Evolutionary conservation across 2,113 vertebrate species (phyloP).

Genomic region (Gallinago jamesoni): DNA sequence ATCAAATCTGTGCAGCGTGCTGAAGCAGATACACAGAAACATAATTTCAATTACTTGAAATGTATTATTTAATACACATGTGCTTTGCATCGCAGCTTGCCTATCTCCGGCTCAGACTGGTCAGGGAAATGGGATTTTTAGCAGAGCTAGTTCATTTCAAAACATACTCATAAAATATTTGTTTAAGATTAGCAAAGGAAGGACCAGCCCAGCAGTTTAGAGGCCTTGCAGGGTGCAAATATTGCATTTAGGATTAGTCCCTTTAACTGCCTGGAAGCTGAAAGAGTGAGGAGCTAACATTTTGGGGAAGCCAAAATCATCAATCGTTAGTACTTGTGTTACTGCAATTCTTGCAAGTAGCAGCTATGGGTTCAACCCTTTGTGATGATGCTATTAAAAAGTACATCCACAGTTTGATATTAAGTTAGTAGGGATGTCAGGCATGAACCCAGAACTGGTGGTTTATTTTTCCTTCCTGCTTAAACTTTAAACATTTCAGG

Average conservation of each 20-base stretch:
- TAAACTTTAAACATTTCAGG: neutral
- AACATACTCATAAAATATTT: slow-evolving; percentile 33
- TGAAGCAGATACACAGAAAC: slow-evolving; percentile 22
- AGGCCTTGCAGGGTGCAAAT: neutral
- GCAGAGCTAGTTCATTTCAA: slow-evolving; percentile 3
- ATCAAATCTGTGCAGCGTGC: neutral
- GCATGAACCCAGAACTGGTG: neutral
- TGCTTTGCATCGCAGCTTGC: neutral
- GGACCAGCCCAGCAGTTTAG: neutral
- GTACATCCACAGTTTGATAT: neutral
- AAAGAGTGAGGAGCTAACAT: neutral
- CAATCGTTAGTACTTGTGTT: neutral
- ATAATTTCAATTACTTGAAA: slow-evolving; percentile 30
- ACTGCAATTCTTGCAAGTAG: neutral
- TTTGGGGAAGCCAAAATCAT: neutral
- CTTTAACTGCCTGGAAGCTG: neutral
- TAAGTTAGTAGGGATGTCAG: neutral
- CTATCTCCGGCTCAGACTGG: neutral
- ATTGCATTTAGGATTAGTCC: neutral
- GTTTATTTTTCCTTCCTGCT: neutral
- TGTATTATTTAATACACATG: slow-evolving; percentile 37
- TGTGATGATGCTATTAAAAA: neutral
- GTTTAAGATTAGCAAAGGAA: slow-evolving; percentile 14
- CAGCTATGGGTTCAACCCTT: neutral
- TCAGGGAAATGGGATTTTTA: slow-evolving; percentile 27